A percentile compares a stretch with the other conserved stretches of the same genome.
Evolutionary conservation across 2,888 invertebrate species (phyloP).

Genomic region (Gortyna flavago): DNA sequence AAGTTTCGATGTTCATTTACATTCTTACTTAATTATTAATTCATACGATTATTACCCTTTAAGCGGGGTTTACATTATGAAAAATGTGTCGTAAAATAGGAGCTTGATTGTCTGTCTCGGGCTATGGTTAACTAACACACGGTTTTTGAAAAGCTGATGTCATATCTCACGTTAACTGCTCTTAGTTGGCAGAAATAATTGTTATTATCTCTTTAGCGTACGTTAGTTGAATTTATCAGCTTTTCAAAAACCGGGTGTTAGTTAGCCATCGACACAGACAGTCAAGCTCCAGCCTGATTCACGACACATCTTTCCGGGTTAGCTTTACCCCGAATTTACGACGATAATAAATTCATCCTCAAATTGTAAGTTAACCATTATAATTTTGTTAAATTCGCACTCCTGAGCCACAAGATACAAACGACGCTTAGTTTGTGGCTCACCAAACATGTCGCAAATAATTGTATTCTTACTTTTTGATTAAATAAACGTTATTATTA

Average conservation of each 20-base stretch:
- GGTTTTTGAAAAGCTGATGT: not conserved
- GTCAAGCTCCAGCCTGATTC: not conserved
- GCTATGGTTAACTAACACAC: not conserved
- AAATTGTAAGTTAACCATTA: not conserved
- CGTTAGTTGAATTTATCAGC: not conserved
- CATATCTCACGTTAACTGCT: not conserved
- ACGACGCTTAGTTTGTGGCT: not conserved
- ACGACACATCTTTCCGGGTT: not conserved
- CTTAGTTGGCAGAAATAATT: not conserved
- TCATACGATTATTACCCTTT: slow-evolving; percentile 19
- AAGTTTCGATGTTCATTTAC: slow-evolving; percentile 18
- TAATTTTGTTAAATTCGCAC: not conserved
- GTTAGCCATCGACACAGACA: not conserved
- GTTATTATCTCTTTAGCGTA: not conserved
- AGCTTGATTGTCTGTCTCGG: not conserved
- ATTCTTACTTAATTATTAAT: slow-evolving; percentile 12
- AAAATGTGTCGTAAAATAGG: not conserved
- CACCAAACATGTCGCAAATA: not conserved
- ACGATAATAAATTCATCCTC: too few species aligned
- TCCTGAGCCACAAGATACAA: not conserved
- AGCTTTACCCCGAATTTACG: not conserved
- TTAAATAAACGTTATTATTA: not conserved
- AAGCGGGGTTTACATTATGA: not conserved
- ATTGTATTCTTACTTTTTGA: not conserved
- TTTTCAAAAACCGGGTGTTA: not conserved